Base-by-base conservation (phyloP, 2,888 invertebrate genomes). In the Hedya salicella region DNA sequence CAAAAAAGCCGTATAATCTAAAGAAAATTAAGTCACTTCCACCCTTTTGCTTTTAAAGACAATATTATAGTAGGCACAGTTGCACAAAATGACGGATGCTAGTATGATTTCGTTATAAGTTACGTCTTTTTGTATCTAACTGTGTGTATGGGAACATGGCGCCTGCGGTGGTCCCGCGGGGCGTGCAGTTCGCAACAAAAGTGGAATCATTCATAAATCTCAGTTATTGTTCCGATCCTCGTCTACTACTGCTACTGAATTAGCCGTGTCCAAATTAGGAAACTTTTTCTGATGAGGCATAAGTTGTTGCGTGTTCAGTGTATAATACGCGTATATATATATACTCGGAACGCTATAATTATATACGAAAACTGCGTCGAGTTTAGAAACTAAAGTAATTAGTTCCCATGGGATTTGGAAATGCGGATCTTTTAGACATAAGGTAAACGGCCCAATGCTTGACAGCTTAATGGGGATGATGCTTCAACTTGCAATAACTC, bases 151-250 rank as follows among this genome's bases (percentile, higher is more conserved):
- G 36, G 36, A 36, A 36, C 6, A 36, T 36, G 36, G 36, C 69
- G 68, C 69, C 63, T 73, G 71, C 70, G 69, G 17, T 25, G 61
- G 62, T 53, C 67, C 68, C 62, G 40, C 54, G 67, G 73, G 71
- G 62, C 64, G 69, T 69, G 71, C 73, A 70, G 68, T 69, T 64
- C 65, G 68, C 68, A 73, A 75, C 75, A 73, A 73, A 69, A 73
- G 70, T 70, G 71, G 72, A 69, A 76, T 75, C 71, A 73, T 73
- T 71, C 75, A 73, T 73, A 75, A 72, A 75, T 75, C 73, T 72
- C 67, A 50, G 70, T 72, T 73, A 77, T 72, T 74, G 72, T 75
- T 72, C 68, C 61, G 70, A 69, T 67, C 72, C 68, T 59, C 62
- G 62, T 60, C 48, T 57, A 57, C 68, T 63, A 62, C 52, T 57